Evolutionary conservation across 2,888 invertebrate species (phyloP).

Genomic region (Chrysina gloriosa): DNA sequence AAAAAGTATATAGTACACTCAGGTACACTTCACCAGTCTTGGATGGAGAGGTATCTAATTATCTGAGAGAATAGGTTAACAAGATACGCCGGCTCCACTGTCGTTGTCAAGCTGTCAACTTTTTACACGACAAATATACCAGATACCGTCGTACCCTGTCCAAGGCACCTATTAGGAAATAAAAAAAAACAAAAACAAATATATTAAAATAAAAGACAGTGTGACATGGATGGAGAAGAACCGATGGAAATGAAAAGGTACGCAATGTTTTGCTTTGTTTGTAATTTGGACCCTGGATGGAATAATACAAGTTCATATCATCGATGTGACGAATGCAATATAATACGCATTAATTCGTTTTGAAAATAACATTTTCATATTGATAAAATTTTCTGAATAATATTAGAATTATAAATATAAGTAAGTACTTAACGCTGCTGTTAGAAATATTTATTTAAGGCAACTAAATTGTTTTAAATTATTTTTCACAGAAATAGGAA

Average conservation of each 20-base stretch:
- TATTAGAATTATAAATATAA: too few species aligned
- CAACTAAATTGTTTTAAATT: too few species aligned
- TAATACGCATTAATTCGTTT: too few species aligned
- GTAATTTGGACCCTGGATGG: background rate
- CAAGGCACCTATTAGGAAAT: slow-evolving; percentile 32
- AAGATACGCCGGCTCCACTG: slow-evolving; percentile 40
- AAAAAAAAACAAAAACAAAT: slow-evolving; percentile 38
- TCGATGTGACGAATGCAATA: too few species aligned
- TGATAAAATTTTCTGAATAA: too few species aligned
- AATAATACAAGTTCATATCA: too few species aligned
- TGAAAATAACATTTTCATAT: too few species aligned
- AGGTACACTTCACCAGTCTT: background rate
- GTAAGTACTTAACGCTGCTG: too few species aligned
- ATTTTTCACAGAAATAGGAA: too few species aligned
- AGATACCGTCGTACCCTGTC: slow-evolving; percentile 41
- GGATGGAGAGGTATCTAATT: slow-evolving; percentile 25
- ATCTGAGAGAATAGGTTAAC: slow-evolving; percentile 42
- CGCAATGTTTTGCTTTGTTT: background rate
- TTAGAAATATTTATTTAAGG: too few species aligned
- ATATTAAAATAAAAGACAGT: background rate
- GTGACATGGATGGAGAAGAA: background rate
- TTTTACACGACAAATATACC: slow-evolving; percentile 44
- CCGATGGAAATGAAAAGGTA: background rate
- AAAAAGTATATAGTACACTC: too few species aligned
- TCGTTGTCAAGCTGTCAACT: slow-evolving; percentile 43